Evolutionary conservation across 2,888 invertebrate species (phyloP).

Genomic region (Halocaridina rubra): DNA sequence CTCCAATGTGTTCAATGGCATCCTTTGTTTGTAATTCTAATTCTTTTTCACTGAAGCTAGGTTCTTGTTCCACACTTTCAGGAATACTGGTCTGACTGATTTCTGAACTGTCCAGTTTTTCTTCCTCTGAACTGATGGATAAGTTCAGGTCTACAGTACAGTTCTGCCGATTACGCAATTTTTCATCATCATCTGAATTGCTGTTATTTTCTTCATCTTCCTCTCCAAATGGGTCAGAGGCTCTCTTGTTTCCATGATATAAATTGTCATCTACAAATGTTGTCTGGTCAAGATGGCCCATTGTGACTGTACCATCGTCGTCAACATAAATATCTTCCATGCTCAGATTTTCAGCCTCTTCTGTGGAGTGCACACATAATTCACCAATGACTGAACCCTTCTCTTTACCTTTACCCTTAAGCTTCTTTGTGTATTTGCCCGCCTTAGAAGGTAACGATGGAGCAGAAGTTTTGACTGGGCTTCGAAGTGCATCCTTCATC

Average conservation of each 20-base stretch:
- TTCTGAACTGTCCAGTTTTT: not conserved
- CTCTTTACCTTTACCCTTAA: constrained; percentile 26
- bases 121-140: not conserved
- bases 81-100: not conserved
- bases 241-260: no score
- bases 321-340: constrained; percentile 34
- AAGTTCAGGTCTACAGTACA: no score
- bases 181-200: not conserved
- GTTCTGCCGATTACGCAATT: not conserved
- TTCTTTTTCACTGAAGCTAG: not conserved
- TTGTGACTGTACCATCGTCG: not conserved
- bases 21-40: not conserved
- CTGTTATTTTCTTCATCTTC: not conserved
- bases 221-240: not conserved
- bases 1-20: not conserved
- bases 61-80: not conserved
- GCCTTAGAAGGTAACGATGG: no score
- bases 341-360: not conserved
- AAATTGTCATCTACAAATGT: not conserved
- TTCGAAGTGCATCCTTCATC: not conserved
- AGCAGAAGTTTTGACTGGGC: no score
- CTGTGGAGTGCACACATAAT: not conserved
- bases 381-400: constrained; percentile 19
- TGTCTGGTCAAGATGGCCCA: not conserved
- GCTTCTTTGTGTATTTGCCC: no score